Conservation (phyloP, 1,140 invertebrate species). For the Polypedilum pembai region DNA sequence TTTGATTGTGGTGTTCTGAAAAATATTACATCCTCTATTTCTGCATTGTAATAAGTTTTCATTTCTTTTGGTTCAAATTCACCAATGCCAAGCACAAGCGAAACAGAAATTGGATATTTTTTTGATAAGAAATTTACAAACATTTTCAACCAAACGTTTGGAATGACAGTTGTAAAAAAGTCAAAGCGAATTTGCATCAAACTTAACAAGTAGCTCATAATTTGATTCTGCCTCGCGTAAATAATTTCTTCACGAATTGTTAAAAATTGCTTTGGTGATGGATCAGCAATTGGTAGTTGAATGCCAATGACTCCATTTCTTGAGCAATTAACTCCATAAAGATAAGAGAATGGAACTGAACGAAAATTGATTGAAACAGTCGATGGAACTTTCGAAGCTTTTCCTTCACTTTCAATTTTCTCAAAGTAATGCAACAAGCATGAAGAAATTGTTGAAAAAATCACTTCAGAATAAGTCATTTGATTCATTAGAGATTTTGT, state of each 20-base stretch:
- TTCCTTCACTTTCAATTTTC: not conserved
- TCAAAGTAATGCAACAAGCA: not conserved
- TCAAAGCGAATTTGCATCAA: constrained; percentile 58
- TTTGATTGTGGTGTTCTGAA: constrained; percentile 75
- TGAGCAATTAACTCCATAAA: constrained; percentile 37
- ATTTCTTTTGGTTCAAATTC: constrained; percentile 33
- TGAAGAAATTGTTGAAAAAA: constrained; percentile 23
- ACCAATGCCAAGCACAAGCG: constrained; percentile 51
- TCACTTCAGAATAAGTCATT: not conserved
- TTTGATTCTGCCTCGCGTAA: constrained; percentile 53
- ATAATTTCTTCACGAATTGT: constrained; percentile 52
- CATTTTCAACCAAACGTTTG: constrained; percentile 56
- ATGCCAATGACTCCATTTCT: constrained; percentile 44
- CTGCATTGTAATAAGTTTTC: constrained; percentile 57
- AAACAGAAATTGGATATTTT: constrained; percentile 62
- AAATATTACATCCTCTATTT: constrained; percentile 58
- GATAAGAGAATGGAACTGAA: constrained; percentile 42
- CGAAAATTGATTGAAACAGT: constrained; percentile 44
- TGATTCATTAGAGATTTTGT: constrained; percentile 34
- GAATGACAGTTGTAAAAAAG: constrained; percentile 57
- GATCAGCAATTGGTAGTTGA: constrained; percentile 42
- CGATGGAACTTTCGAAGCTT: constrained; percentile 35
- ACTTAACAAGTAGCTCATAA: constrained; percentile 59
- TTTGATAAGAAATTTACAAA: constrained; percentile 62
- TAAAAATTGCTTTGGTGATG: constrained; percentile 39